Evolutionary conservation across 1,140 invertebrate genomes (phyloP), one percentile per base, ranked within the genome.

Genomic region (Ceratina australensis): DNA sequence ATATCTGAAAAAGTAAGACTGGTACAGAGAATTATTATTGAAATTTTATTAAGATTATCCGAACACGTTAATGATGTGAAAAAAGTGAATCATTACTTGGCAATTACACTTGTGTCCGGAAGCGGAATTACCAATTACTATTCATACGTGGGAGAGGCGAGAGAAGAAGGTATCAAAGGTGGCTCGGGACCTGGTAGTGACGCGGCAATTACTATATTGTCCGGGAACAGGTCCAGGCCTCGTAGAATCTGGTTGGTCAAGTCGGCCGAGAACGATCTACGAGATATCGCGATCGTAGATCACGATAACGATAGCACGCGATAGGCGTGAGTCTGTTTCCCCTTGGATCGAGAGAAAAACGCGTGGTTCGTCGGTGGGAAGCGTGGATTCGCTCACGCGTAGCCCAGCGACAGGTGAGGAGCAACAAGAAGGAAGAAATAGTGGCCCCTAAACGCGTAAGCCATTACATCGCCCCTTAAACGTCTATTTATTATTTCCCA

Each of bases 341-440:
- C 49, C 63, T 60, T 18, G 22, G 28, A 54, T 49, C 20, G 22
- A 1, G 13, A 57, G 67, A 72, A 67, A 72, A 80, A 80, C 54
- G 61, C 18, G 26, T 56, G 56, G 56, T 28, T 26, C 24, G 10
- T 16, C 10, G 67, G 67, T 22, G 15, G 59, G 26, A 24, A 52
- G 47, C 73, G 59, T 47, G 65, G 49, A 77, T 33, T 80, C 63
- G 64, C 15, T 72, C 79, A 65, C 79, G 79, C 79, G 67, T 80
- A 73, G 59, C 78, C 78, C 47, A 68, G 28, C 73, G 73, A 80
- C 78, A 80, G 78, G 73, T 80, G 78, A 80, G 50, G 26, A 77
- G 73, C 78, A 80, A 80, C 16, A 80, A 77, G 78, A 80, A 76
- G 24, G 73, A 80, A 76, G 76, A 78, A 72, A 78, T 72, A 72